Base-by-base conservation (phyloP, 2,888 invertebrate genomes). In the Andrena flavipes region DNA sequence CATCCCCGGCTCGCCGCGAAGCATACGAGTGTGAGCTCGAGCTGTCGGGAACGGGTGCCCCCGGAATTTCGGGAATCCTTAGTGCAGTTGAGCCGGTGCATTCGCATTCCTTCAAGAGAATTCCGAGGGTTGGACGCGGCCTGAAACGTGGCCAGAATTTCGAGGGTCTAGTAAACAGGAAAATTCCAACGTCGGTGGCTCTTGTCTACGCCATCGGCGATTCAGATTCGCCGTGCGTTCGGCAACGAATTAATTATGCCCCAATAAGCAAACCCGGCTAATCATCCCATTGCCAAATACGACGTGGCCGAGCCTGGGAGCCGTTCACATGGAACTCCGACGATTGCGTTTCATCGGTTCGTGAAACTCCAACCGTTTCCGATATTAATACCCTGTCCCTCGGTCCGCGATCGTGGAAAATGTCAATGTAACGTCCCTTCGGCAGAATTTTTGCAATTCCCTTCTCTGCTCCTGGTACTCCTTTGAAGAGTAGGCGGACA, bases 41-140 rank as follows among this genome's bases (percentile, higher is more conserved):
- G 70, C 30, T 51, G 69, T 26, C 26, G 42, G 20, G 71, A 79
- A 54, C 16, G 65, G n/a, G 56, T 33, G 20, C 23, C 69, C 63
- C n/a, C 26, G 83, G 84, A 86, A 86, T 86, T 75, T 75, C 84
- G 60, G 65, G 86, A 67, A 86, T 86, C 48, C 51, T 48, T 26
- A 65, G 72, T 10, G 33, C 62, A 62, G 62, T 63, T 8, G 29
- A 30, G 29, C n/a, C 64, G 70, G 56, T 63, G 71, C 71, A 71
- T 69, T 79, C 73, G 42, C 76, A 75, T 86, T 80, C 80, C 79
- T 80, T 63, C 49, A 20, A 56, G 68, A 42, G 72, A 63, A 83
- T 78, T 75, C 82, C 73, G 42, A 59, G 59, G 68, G 49, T 33
- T 60, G 76, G 29, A 26, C 23, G 51, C 16, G 48, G 51, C 54